These are phyloP conservation scores for Ptychochromis oligacanthus DNA, from an alignment of 2,113 vertebrate genomes.

Conservation along the genomic window DNA sequence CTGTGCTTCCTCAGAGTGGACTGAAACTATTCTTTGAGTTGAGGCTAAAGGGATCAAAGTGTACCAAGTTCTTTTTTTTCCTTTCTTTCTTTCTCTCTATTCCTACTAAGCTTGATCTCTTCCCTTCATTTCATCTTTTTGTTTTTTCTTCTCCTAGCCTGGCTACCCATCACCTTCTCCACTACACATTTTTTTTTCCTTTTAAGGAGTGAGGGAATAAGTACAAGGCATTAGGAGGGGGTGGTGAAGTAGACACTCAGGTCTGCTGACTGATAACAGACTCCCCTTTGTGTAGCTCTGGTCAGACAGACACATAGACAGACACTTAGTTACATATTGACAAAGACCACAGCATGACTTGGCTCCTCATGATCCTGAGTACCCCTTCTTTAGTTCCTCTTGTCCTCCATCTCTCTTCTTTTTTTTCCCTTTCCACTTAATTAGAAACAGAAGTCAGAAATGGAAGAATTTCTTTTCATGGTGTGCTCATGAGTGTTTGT, in stretches of 20 bases:
- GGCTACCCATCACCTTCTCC: conserved; percentile 39
- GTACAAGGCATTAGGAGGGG: conserved; percentile 22
- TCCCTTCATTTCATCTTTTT: conserved; percentile 19
- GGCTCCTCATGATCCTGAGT: conserved; percentile 53
- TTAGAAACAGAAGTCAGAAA: conserved; percentile 67
- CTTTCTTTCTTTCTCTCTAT: neutral
- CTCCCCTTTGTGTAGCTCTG: conserved; percentile 67
- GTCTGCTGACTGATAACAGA: conserved; percentile 76
- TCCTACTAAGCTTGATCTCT: neutral
- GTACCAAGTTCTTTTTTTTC: neutral
- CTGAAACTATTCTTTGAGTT: conserved; percentile 35
- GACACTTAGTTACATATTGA: conserved; percentile 71
- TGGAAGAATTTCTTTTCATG: conserved; percentile 51
- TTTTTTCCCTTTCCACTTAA: conserved; percentile 23
- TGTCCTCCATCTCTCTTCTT: conserved; percentile 1
- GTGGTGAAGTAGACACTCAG: conserved; percentile 56
- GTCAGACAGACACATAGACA: conserved; percentile 14
- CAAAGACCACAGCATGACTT: conserved; percentile 63
- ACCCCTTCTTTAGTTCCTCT: neutral
- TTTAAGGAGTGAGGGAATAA: conserved; percentile 72
- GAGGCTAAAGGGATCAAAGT: conserved; percentile 8
- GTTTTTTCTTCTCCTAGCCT: neutral
- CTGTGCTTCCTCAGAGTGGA: neutral
- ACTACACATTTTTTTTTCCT: conserved; percentile 69
- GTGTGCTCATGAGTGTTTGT: conserved; percentile 7